Percentiles rank a stretch among this genome's conserved stretches.
Evolutionary conservation across 1,140 invertebrate genomes (phyloP).

Genomic region (Drosophila funebris): DNA sequence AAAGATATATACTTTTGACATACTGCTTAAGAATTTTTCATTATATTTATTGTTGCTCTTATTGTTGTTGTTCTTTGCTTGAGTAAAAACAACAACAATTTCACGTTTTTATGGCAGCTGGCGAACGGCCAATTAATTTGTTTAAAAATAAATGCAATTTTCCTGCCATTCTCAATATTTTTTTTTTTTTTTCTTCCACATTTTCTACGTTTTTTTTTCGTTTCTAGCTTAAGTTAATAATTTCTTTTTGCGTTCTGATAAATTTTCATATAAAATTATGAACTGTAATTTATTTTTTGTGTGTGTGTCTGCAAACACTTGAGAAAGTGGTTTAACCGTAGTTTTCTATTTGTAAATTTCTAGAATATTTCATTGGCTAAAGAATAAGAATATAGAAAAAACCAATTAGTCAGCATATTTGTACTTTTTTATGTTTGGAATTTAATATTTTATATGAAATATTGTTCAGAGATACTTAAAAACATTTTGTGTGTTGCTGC

Average conservation of each 20-base stretch:
- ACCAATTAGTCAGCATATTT: slow-evolving; percentile 28
- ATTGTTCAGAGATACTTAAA: background rate
- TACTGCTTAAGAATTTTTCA: slow-evolving; percentile 23
- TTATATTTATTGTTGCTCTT: slow-evolving; percentile 7
- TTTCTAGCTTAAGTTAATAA: slow-evolving; percentile 12
- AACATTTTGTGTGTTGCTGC: background rate
- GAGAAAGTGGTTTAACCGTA: background rate
- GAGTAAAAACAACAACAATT: slow-evolving; percentile 60
- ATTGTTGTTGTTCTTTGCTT: slow-evolving; percentile 14
- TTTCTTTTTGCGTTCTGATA: slow-evolving; percentile 55
- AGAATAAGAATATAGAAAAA: background rate
- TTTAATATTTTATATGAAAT: background rate
- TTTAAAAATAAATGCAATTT: slow-evolving; percentile 75
- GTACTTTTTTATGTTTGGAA: slow-evolving; percentile 4
- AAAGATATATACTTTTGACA: slow-evolving; percentile 26
- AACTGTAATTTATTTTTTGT: background rate
- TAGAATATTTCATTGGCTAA: background rate
- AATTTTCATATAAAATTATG: slow-evolving; percentile 38
- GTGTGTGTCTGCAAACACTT: background rate
- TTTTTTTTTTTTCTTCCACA: slow-evolving; percentile 14
- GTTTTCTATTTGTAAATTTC: background rate
- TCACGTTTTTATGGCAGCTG: slow-evolving; percentile 78
- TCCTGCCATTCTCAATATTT: slow-evolving; percentile 29
- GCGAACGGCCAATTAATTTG: slow-evolving; percentile 68
- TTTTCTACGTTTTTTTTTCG: slow-evolving; percentile 29